Percentiles rank a stretch among this genome's conserved stretches.
Conservation (phyloP, 2,888 invertebrate genomes). For the Cantharis rufa region DNA sequence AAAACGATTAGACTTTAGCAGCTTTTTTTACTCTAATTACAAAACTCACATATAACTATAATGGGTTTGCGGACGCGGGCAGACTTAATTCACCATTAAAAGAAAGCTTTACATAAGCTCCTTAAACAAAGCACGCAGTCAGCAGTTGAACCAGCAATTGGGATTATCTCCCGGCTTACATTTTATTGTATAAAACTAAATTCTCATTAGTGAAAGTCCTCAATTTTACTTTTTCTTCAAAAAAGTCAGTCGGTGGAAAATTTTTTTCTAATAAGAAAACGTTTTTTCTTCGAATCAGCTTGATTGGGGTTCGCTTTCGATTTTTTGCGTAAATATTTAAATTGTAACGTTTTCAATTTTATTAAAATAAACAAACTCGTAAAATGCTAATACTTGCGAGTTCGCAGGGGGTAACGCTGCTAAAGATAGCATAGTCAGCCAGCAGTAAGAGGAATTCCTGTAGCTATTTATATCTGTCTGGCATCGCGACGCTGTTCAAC, state of each 20-base stretch:
- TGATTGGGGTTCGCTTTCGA: not conserved
- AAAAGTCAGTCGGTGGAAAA: not conserved
- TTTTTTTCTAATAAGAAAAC: not conserved
- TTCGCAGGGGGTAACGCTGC: slow-evolving; percentile 44
- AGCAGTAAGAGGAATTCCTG: slow-evolving; percentile 43
- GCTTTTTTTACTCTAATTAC: slow-evolving; percentile 21
- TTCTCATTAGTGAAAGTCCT: not conserved
- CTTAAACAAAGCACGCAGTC: slow-evolving; percentile 25
- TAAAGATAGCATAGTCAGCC: slow-evolving; percentile 42
- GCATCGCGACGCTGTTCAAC: slow-evolving; percentile 41
- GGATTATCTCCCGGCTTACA: slow-evolving; percentile 19
- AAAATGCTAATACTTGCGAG: slow-evolving; percentile 31
- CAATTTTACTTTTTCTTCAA: not conserved
- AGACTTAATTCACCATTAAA: slow-evolving; percentile 29
- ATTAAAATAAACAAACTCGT: slow-evolving; percentile 21
- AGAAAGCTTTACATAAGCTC: slow-evolving; percentile 24
- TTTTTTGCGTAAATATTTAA: not conserved
- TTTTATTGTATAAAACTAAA: not conserved
- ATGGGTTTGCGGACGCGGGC: slow-evolving; percentile 25
- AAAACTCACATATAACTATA: slow-evolving; percentile 20
- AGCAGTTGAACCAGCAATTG: slow-evolving; percentile 19
- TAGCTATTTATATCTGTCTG: slow-evolving; percentile 44
- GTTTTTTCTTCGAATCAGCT: not conserved
- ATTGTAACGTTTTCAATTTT: slow-evolving; percentile 1
- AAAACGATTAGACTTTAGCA: not conserved